Evolutionary conservation across 2,113 vertebrate genomes (phyloP).

Genomic region (Murina feae): DNA sequence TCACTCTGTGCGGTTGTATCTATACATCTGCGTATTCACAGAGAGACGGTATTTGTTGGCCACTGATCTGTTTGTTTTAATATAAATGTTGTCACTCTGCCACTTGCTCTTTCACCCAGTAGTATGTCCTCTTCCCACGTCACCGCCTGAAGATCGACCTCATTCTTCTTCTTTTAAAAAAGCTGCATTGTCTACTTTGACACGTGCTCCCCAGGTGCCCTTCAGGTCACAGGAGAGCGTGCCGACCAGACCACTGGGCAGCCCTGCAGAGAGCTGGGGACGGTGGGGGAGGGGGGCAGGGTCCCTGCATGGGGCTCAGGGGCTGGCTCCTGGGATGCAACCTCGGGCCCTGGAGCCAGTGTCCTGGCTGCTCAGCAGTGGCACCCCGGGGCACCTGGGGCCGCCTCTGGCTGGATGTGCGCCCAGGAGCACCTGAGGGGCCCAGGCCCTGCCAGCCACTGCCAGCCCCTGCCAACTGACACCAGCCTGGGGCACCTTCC

Average conservation of each 20-base stretch:
- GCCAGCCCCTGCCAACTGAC: not conserved
- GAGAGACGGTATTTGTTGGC: not conserved
- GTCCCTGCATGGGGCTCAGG: not conserved
- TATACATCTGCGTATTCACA: not conserved
- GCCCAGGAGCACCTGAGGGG: not conserved
- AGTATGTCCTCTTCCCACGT: not conserved
- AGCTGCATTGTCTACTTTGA: not conserved
- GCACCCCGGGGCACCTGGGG: not conserved
- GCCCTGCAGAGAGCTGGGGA: not conserved
- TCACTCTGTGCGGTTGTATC: not conserved
- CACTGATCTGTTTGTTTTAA: too few species aligned
- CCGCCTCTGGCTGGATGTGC: not conserved
- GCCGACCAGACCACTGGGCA: not conserved
- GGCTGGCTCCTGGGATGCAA: not conserved
- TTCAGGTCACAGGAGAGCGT: not conserved
- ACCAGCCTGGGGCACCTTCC: not conserved
- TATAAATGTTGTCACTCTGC: not conserved
- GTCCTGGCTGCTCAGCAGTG: too few species aligned
- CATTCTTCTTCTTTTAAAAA: not conserved
- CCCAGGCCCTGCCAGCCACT: not conserved
- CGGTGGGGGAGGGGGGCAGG: fast-evolving
- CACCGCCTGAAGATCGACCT: not conserved
- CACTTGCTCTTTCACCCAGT: not conserved
- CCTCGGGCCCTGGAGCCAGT: not conserved
- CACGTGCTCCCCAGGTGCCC: not conserved